Conservation (phyloP, 2,797 vertebrate genomes). For the Simalia tracyae region DNA sequence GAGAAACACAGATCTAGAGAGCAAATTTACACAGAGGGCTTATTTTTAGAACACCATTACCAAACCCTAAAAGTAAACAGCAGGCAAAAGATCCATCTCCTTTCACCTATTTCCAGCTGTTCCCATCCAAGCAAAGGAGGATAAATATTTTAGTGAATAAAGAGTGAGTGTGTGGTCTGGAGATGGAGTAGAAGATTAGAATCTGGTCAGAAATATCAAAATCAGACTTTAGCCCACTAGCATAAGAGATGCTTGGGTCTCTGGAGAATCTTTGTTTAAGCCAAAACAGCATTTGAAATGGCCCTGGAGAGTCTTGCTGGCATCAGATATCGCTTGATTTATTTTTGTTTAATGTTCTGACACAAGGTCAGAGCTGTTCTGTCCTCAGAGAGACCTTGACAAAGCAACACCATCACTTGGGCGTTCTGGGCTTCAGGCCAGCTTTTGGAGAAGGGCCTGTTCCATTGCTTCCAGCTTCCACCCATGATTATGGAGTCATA, state of each 20-base stretch:
- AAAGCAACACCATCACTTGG: not conserved
- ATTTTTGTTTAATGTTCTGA: not conserved
- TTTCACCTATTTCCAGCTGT: not conserved
- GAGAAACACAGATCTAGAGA: not conserved
- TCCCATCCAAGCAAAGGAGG: not conserved
- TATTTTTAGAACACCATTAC: not conserved
- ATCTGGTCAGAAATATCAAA: not conserved
- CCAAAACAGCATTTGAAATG: slow-evolving; percentile 16
- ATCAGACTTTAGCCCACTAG: not conserved
- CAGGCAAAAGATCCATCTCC: not conserved
- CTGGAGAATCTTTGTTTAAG: not conserved
- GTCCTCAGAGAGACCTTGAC: slow-evolving; percentile 55
- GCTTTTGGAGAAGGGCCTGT: not conserved
- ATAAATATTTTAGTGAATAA: not conserved
- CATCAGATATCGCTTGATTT: not conserved
- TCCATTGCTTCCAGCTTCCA: not conserved
- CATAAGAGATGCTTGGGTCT: too few species aligned
- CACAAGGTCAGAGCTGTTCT: slow-evolving; percentile 39
- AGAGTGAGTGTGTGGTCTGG: not conserved
- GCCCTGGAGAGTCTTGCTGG: not conserved
- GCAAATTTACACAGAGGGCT: not conserved
- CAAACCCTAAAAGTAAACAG: not conserved
- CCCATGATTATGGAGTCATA: not conserved
- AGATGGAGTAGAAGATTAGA: not conserved
- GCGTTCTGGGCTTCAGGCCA: not conserved